Evolutionary conservation across 2,888 invertebrate species (phyloP).

Genomic region (Dynastes tityus): DNA sequence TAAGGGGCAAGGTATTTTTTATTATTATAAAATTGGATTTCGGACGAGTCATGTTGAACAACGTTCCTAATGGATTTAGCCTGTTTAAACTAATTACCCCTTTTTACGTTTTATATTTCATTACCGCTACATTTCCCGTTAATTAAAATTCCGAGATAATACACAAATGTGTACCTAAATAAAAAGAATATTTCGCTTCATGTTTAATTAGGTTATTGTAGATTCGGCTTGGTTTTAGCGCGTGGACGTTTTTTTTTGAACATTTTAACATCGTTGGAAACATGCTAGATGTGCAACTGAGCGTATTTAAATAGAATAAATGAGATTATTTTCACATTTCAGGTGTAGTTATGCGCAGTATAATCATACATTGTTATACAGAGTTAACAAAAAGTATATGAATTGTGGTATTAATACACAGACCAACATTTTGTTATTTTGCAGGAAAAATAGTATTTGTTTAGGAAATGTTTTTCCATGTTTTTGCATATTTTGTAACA

Average conservation of each 20-base stretch:
- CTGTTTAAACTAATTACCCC: constrained; percentile 37
- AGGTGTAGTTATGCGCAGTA: too few relatives aligned
- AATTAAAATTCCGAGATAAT: constrained; percentile 37
- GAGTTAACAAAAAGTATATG: too few relatives aligned
- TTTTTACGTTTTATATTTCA: constrained; percentile 29
- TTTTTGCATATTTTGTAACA: too few relatives aligned
- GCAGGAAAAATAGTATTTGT: too few relatives aligned
- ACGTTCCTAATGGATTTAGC: constrained; percentile 33
- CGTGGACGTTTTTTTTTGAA: not conserved
- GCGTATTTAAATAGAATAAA: not conserved
- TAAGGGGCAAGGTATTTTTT: constrained; percentile 31
- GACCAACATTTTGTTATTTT: too few relatives aligned
- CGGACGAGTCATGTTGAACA: not conserved
- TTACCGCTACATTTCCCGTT: constrained; percentile 28
- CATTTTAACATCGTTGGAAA: not conserved
- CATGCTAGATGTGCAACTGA: not conserved
- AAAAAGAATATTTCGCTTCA: not conserved
- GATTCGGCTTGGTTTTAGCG: constrained; percentile 4
- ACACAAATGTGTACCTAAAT: constrained; percentile 6
- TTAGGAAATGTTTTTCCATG: too few relatives aligned
- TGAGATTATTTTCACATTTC: too few relatives aligned
- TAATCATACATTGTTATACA: too few relatives aligned
- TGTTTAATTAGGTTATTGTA: constrained; percentile 16
- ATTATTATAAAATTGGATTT: constrained; percentile 39
- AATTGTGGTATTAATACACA: too few relatives aligned